Conservation (phyloP, 2,888 invertebrate species). For the Chrysolina haemoptera region DNA sequence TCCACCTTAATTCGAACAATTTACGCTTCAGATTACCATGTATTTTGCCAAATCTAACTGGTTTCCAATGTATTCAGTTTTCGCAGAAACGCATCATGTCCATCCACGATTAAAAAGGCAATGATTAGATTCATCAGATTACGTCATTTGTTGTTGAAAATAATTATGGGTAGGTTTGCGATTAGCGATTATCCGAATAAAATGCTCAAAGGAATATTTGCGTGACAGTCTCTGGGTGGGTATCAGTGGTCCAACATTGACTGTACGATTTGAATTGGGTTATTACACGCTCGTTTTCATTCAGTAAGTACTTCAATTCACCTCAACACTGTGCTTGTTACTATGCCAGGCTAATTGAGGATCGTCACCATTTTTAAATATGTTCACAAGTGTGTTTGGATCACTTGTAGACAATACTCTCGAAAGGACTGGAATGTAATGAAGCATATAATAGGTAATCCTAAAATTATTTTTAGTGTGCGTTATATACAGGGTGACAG, state of each 20-base stretch:
- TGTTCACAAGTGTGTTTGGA: no score
- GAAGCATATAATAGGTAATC: no score
- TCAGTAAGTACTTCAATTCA: constrained; percentile 5
- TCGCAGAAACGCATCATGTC: neutral
- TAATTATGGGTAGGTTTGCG: neutral
- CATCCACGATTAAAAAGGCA: neutral
- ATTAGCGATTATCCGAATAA: neutral
- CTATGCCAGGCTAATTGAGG: no score
- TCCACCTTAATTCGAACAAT: no score
- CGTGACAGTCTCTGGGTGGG: constrained; percentile 10
- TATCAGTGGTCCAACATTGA: neutral
- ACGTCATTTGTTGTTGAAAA: constrained; percentile 14
- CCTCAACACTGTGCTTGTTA: neutral
- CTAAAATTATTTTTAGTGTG: no score
- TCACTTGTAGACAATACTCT: no score
- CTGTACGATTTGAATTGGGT: neutral
- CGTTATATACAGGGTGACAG: no score
- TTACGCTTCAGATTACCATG: no score
- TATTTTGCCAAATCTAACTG: neutral
- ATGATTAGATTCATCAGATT: neutral
- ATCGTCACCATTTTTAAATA: no score
- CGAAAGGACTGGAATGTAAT: no score
- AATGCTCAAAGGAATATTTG: neutral
- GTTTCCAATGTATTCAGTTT: neutral
- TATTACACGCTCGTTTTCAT: neutral